Evolutionary conservation across 2,888 invertebrate genomes (phyloP), one percentile per base, ranked within the genome.

Genomic region (Heliconius sara): DNA sequence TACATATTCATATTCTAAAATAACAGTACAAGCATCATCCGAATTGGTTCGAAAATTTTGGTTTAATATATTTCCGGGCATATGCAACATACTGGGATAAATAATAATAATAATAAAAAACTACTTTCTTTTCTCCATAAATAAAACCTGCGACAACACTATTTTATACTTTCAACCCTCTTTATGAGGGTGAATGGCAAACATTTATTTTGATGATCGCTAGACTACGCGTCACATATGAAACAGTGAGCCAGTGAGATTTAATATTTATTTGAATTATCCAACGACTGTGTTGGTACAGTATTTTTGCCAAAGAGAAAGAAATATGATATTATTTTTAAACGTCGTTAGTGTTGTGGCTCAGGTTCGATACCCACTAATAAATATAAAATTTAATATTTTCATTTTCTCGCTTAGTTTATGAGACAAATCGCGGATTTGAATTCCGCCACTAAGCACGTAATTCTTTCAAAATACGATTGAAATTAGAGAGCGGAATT

Each of bases 161-260:
- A 74, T 74, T 72, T 68, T 80, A 83, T 83, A 82, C 79, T 79
- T 81, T 83, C 76, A 76, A 65, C 68, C 81, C 83, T 84, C 84
- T 85, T 82, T 78, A 75, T 80, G 81, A 25, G 80, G 77, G 75
- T 84, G 83, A 87, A 89, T 86, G 85, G 80, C 83, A 57, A 79
- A 85, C 87, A 86, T 89, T 85, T 84, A 84, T 84, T 83, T 83
- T 84, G 81, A 85, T 83, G 83, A 27, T 74, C 43, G 52, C 75
- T 65, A 60, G 27, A 79, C 67, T 39, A 70, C 79, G 79, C 34
- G 65, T 57, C 77, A 65, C 63, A 22, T 65, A 43, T 27, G 65
- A 65, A 27, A 30, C 43, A 66, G 22, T 19, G 43, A 47, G 19
- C 39, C 19, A 65, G 19, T 75, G 34, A 27, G 43, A 65, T 65